phyloP scores from a whole-genome alignment of 2,113 vertebrate species.

The Agelaius phoeniceus region DNA sequence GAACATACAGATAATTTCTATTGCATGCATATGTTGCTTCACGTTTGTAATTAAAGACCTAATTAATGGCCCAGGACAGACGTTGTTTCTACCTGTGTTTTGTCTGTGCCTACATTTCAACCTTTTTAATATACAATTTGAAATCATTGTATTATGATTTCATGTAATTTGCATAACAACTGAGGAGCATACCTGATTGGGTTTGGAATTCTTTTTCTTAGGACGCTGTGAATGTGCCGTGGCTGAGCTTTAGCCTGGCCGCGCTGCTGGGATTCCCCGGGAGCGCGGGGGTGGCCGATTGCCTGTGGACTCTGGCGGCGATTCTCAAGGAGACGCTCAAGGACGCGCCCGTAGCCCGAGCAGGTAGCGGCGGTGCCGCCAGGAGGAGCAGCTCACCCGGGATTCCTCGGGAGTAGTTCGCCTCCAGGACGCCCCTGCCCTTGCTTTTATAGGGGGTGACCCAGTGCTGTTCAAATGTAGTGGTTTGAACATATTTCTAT shows the following conservation, averaged over 20 bases:
- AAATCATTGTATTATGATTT: background rate
- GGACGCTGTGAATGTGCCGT: conserved; percentile 72
- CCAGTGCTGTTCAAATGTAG: background rate
- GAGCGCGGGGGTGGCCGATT: background rate
- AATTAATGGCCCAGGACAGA: background rate
- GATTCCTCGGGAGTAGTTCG: background rate
- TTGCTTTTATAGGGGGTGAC: background rate
- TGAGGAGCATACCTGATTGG: background rate
- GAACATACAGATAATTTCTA: background rate
- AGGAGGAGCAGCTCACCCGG: background rate
- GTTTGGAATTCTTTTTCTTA: conserved; percentile 2
- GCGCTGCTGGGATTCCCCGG: conserved; percentile 61
- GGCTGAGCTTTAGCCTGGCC: conserved; percentile 76
- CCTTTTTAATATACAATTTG: background rate
- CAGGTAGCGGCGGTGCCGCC: conserved; percentile 49
- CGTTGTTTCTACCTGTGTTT: background rate
- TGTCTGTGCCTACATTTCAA: background rate
- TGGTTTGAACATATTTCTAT: background rate
- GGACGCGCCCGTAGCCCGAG: conserved; percentile 45
- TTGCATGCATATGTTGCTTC: background rate
- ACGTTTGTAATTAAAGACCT: background rate
- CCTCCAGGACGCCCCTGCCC: background rate
- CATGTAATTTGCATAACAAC: background rate
- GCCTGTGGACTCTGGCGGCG: conserved; percentile 77
- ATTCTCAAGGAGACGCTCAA: conserved; percentile 77